These are phyloP conservation scores for Scaptomyza hsui DNA, from an alignment of 1,140 invertebrate genomes.

Conservation along the genomic window DNA sequence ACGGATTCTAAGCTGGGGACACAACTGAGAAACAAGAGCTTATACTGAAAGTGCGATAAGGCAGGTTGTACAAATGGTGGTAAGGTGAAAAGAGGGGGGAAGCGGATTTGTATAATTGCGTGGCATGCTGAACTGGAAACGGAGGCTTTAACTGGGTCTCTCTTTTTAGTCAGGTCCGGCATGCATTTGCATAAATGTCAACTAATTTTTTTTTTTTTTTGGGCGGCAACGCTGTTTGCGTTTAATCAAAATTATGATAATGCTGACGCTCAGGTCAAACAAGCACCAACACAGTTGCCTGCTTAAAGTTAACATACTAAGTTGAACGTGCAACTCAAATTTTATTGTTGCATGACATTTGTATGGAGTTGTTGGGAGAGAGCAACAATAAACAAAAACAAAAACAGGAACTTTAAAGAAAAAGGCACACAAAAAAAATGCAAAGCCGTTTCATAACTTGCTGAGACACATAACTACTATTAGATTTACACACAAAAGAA, in stretches of 20 bases:
- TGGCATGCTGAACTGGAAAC: not conserved
- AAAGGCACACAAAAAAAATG: constrained; percentile 2
- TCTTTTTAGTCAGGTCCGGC: constrained; percentile 10
- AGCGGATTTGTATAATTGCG: not conserved
- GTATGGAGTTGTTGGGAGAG: too few species aligned
- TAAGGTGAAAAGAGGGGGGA: too few species aligned
- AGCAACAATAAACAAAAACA: too few species aligned
- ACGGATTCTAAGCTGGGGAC: constrained; percentile 16
- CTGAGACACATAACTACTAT: constrained; percentile 1
- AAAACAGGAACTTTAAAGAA: not conserved
- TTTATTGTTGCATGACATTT: too few species aligned
- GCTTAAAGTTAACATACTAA: too few species aligned
- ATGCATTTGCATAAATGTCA: constrained; percentile 82
- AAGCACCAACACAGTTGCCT: not conserved
- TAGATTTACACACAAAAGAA: constrained; percentile 8
- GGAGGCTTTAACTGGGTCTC: constrained; percentile 2
- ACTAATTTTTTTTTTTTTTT: constrained; percentile 67
- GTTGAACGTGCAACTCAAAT: too few species aligned
- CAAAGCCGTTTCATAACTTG: not conserved
- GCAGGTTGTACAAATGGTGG: not conserved
- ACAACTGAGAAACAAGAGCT: not conserved
- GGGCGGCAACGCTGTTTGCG: constrained; percentile 69
- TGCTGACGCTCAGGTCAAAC: constrained; percentile 27
- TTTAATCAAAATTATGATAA: constrained; percentile 76
- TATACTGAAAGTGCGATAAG: constrained; percentile 1